A percentile compares a stretch with the other conserved stretches of the same genome.
These are phyloP conservation scores for Furnarius figulus DNA, from an alignment of 2,113 vertebrate genomes.

Conservation along the genomic window DNA sequence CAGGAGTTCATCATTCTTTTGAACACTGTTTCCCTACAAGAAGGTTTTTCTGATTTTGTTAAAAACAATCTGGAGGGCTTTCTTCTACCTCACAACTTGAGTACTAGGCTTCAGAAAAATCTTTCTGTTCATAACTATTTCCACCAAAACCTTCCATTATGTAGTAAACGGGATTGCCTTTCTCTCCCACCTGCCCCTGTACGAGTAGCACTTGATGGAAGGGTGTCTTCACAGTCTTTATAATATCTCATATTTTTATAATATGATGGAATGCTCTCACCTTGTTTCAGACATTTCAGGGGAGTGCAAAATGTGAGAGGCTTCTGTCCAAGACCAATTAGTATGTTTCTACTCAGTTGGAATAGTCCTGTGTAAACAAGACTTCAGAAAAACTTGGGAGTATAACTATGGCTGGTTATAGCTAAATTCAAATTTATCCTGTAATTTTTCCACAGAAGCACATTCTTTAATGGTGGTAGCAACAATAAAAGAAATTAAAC, in stretches of 20 bases:
- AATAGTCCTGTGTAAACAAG: neutral
- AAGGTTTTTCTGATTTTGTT: neutral
- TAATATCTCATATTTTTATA: neutral
- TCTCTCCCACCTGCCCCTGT: neutral
- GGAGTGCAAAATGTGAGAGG: neutral
- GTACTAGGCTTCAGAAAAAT: neutral
- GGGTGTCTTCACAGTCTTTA: neutral
- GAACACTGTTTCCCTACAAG: neutral
- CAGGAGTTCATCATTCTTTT: neutral
- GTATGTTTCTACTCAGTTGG: neutral
- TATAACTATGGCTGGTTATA: neutral
- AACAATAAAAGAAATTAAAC: neutral
- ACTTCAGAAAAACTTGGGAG: neutral
- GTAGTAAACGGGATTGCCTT: fast-evolving
- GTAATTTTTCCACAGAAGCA: neutral
- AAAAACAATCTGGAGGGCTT: neutral
- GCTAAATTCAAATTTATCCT: neutral
- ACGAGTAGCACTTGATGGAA: neutral
- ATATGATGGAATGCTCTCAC: neutral
- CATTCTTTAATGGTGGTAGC: neutral
- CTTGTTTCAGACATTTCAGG: neutral
- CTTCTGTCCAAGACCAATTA: neutral
- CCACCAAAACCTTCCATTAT: fast-evolving
- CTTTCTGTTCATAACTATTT: neutral
- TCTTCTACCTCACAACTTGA: neutral